These are phyloP conservation scores for Bradypodion ventrale DNA, from an alignment of 2,797 vertebrate species.

Conservation along the genomic window DNA sequence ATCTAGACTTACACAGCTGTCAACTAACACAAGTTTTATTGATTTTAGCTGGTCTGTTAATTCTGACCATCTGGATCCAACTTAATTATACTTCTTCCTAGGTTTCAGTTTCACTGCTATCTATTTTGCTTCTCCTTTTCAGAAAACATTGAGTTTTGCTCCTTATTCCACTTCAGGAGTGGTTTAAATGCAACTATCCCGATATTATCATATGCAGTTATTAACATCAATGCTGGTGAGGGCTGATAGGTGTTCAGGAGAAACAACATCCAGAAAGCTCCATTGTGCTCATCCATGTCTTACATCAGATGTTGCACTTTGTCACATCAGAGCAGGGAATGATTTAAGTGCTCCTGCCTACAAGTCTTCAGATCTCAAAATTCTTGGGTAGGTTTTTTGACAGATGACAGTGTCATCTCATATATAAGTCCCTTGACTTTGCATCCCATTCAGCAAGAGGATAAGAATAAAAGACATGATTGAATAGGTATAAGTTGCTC, in stretches of 20 bases:
- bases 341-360: background rate
- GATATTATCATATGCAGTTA: too few relatives aligned
- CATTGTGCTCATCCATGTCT: too few relatives aligned
- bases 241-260: too few relatives aligned
- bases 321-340: too few relatives aligned
- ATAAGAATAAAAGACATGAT: background rate
- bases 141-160: background rate
- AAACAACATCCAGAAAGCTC: too few relatives aligned
- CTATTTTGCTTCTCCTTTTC: background rate
- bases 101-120: background rate
- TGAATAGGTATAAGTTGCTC: background rate
- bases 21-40: too few relatives aligned
- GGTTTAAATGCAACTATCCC: background rate
- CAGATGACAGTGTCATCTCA: background rate
- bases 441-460: background rate
- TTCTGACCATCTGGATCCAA: too few relatives aligned
- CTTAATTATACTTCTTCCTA: background rate
- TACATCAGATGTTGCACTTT: too few relatives aligned
- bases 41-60: too few relatives aligned
- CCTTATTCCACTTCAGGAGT: background rate
- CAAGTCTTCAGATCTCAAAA: background rate
- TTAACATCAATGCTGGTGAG: too few relatives aligned
- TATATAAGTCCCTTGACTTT: background rate
- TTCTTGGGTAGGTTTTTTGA: background rate
- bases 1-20: too few relatives aligned